Evolutionary conservation across 2,888 invertebrate genomes (phyloP), one percentile per base, ranked within the genome.

Genomic region (Microchrysa polita): DNA sequence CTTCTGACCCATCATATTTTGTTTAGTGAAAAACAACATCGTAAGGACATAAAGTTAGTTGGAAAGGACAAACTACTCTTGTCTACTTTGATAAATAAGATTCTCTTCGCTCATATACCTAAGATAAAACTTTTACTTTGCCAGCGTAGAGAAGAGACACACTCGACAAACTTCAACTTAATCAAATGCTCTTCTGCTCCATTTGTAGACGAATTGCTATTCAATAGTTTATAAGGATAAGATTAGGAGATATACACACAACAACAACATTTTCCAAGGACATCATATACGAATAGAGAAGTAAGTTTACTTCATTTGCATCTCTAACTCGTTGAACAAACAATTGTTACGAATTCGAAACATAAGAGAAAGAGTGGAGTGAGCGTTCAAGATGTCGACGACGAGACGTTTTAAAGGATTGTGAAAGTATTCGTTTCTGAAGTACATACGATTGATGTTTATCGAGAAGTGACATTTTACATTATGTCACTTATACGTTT

Each of bases 111-210:
- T 20, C 5, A 20, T 20, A 55, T 18, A 18, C 53, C 12, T 53
- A n/a, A n/a, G n/a, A n/a, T n/a, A n/a, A n/a, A 34, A 34, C 27
- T 34, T 34, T 7, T 34, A 34, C 7, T 34, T 34, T 34, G 27
- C 27, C 27, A 40, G 34, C 40, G 40, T 20, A 34, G 61, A 16
- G 40, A n/a, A n/a, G n/a, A n/a, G n/a, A n/a, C n/a, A n/a, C n/a
- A 40, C 40, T 34, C 69, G 40, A 27, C 69, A 55, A 23, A 52
- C 57, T 40, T 69, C 22, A 22, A 20, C 57, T 69, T 69, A 69
- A 69, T 69, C 69, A 69, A 69, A 69, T 69, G 20, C 12, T 34
- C 55, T 40, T 69, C 55, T 22, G 69, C 69, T 69, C 40, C 69
- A 69, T 69, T 69, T 69, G 22, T 40, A 18, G 55, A 20, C 69